phyloP scores from a whole-genome alignment of 2,797 vertebrate genomes.

The Semaprochilodus insignis region DNA sequence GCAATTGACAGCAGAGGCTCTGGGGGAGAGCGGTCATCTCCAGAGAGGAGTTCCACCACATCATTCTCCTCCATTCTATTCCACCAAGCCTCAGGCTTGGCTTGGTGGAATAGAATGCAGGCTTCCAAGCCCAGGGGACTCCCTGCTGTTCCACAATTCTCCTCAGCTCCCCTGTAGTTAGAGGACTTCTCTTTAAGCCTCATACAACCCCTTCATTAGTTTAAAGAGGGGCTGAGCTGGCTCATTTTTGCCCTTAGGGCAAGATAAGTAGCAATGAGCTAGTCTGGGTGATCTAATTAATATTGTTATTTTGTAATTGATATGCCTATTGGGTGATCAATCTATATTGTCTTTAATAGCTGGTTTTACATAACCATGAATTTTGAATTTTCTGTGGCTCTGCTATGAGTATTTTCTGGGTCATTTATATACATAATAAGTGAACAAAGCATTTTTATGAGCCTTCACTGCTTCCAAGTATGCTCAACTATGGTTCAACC shows the following conservation, averaged over 20 bases:
- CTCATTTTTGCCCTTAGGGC: neutral
- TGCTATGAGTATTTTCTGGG: neutral
- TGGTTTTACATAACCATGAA: neutral
- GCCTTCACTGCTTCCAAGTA: no score
- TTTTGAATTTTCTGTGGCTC: neutral
- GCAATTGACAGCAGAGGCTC: conserved; percentile 30
- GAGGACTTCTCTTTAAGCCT: neutral
- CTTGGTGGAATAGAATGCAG: neutral
- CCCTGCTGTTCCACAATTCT: neutral
- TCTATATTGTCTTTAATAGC: neutral
- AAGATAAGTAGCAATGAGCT: neutral
- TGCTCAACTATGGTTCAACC: no score
- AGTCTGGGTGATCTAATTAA: neutral
- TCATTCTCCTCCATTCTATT: neutral
- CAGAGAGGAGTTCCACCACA: conserved; percentile 27
- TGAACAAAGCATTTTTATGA: no score
- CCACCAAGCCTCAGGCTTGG: neutral
- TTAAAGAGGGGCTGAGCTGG: neutral
- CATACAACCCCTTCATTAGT: neutral
- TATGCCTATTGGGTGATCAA: neutral
- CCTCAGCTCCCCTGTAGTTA: conserved; percentile 1
- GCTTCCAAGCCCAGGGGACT: neutral
- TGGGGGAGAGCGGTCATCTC: conserved; percentile 55
- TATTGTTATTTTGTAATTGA: neutral
- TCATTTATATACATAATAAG: no score